Conservation (phyloP, 2,113 vertebrate species). For the Cichladusa arquata region DNA sequence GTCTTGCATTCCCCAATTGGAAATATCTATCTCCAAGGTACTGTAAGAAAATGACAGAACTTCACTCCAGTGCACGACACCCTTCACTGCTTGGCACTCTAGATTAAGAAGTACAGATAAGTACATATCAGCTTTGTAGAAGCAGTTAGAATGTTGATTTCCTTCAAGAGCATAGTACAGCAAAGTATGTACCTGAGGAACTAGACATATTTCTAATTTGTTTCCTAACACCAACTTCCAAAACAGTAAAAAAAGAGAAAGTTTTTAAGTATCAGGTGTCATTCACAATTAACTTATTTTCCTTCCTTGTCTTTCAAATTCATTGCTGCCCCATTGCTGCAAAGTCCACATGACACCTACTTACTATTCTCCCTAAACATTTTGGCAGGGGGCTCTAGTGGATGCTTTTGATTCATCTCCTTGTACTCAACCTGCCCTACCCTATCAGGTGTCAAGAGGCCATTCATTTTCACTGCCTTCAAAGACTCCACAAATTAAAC, state of each 20-base stretch:
- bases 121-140: not conserved
- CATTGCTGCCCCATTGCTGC: not conserved
- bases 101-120: not conserved
- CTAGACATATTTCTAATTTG: not conserved
- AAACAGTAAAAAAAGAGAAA: not conserved
- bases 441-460: not conserved
- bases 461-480: not conserved
- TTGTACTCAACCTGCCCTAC: not conserved
- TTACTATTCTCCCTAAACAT: not conserved
- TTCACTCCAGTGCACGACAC: not conserved
- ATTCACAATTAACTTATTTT: not conserved
- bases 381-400: not conserved
- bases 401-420: not conserved
- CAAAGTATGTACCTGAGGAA: not conserved
- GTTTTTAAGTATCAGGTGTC: not conserved
- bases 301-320: not conserved
- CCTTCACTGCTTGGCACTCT: not conserved
- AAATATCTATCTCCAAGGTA: not conserved
- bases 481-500: constrained; percentile 6
- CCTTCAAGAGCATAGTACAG: not conserved
- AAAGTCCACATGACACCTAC: not conserved
- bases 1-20: not conserved
- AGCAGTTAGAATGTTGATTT: not conserved
- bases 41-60: not conserved
- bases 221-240: not conserved